A percentile compares a stretch with the other conserved stretches of the same genome.
phyloP scores from a whole-genome alignment of 2,113 vertebrate genomes.

The Leptobrachium leishanense region DNA sequence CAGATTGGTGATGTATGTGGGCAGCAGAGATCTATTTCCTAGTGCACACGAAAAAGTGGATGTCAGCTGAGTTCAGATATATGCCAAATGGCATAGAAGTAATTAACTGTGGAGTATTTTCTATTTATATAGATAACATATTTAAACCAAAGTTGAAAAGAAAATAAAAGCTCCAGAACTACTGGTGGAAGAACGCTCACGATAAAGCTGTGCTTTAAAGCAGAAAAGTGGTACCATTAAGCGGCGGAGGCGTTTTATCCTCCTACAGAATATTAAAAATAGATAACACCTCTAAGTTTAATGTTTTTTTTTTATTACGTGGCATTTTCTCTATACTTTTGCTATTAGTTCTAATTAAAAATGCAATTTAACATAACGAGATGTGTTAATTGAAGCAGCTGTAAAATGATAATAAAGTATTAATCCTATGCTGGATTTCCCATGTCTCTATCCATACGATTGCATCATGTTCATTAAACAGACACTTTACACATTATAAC shows the following conservation, averaged over 20 bases:
- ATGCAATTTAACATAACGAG: neutral
- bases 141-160: neutral
- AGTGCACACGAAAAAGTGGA: no score
- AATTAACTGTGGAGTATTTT: neutral
- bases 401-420: neutral
- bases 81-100: neutral
- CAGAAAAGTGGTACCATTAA: neutral
- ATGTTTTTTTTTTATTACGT: neutral
- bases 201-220: neutral
- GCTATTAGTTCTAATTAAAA: neutral
- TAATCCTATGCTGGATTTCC: neutral
- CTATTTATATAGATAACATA: neutral
- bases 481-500: no score
- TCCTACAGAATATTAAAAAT: constrained; percentile 38
- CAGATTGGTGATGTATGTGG: no score
- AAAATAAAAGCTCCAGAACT: no score
- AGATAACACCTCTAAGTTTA: neutral
- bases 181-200: no score
- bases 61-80: neutral
- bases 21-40: no score
- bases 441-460: no score
- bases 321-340: neutral
- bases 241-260: constrained; percentile 25
- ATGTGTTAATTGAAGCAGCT: neutral
- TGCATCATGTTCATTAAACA: no score